These are phyloP conservation scores for Xiphorhynchus elegans DNA, from an alignment of 2,113 vertebrate genomes.

Conservation along the genomic window DNA sequence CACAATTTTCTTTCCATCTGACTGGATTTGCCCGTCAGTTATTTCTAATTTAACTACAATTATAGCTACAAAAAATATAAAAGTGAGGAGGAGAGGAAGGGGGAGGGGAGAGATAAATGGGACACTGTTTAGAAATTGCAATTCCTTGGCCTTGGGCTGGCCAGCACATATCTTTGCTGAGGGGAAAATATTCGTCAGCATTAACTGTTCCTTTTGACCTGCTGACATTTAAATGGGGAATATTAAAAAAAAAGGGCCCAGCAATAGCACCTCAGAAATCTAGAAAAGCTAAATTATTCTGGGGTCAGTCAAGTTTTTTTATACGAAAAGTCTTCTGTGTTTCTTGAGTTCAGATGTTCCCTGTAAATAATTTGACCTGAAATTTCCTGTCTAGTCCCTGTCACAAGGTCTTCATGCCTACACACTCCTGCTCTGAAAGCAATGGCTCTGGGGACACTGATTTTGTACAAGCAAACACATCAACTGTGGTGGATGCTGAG, in stretches of 20 bases:
- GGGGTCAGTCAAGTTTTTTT: neutral
- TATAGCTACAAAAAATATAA: conserved; percentile 45
- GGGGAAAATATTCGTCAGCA: conserved; percentile 55
- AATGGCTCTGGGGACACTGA: neutral
- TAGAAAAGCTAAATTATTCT: neutral
- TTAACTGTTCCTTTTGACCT: conserved; percentile 63
- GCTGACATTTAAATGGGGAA: conserved; percentile 43
- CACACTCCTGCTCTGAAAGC: neutral
- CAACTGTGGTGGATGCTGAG: too few relatives aligned
- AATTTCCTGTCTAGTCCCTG: neutral
- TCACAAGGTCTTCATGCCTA: neutral
- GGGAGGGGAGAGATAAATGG: conserved; percentile 55
- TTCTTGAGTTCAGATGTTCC: neutral
- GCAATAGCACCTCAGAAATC: neutral
- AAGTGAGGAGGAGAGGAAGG: neutral
- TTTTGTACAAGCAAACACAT: neutral
- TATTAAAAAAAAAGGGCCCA: neutral
- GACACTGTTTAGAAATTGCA: neutral
- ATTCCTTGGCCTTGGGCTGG: conserved; percentile 51
- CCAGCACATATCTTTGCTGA: conserved; percentile 18
- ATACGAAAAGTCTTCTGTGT: neutral
- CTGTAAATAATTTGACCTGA: accelerated
- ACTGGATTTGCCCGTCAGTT: conserved; percentile 64
- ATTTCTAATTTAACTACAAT: conserved; percentile 74
- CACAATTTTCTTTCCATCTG: conserved; percentile 63